phyloP scores from a whole-genome alignment of 2,797 vertebrate genomes.

The Galago senegalensis region DNA sequence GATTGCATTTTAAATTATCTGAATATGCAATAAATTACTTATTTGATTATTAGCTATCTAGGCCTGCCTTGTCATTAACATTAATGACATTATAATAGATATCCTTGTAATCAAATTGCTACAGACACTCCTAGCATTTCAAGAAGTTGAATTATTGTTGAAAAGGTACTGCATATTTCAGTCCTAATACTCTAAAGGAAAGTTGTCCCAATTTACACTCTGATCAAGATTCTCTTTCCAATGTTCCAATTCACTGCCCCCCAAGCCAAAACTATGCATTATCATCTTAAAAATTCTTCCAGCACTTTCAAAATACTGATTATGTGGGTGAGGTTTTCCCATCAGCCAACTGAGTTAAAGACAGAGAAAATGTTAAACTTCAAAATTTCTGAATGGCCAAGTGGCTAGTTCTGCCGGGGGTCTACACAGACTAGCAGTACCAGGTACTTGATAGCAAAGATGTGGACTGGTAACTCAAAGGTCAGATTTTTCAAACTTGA shows the following conservation, averaged over 20 bases:
- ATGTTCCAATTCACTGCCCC: not conserved
- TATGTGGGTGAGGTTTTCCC: not conserved
- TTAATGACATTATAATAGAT: conserved; percentile 38
- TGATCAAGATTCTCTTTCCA: not conserved
- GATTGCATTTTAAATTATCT: not conserved
- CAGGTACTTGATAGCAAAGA: not conserved
- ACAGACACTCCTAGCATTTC: not conserved
- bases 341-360: conserved; percentile 11
- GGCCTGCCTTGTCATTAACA: not conserved
- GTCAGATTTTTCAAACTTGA: conserved; percentile 62
- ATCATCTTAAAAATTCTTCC: conserved; percentile 9
- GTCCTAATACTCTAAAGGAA: conserved; percentile 14
- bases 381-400: not conserved
- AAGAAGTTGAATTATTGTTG: conserved; percentile 8
- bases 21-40: conserved; percentile 30
- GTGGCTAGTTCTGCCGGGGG: not conserved
- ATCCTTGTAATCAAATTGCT: not conserved
- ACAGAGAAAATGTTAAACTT: conserved; percentile 13
- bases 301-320: conserved; percentile 36
- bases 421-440: not conserved
- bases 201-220: not conserved
- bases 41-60: not conserved
- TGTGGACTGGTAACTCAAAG: conserved; percentile 28
- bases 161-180: not conserved
- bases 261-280: not conserved